Conservation (phyloP, 2,888 invertebrate genomes). For the Drosophila monieri region DNA sequence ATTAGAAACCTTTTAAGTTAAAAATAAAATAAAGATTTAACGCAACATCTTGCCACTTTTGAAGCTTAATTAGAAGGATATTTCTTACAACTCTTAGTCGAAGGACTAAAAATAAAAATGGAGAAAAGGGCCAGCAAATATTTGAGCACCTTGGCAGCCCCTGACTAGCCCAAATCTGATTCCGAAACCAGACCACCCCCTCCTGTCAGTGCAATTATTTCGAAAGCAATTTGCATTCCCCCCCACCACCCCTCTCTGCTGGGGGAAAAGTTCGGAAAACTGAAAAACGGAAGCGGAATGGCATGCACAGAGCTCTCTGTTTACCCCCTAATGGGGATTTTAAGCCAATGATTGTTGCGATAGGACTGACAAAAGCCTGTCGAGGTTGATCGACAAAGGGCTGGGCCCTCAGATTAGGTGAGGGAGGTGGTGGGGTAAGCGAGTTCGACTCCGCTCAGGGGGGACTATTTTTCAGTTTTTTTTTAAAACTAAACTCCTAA, state of each 20-base stretch:
- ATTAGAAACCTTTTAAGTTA: too few species aligned
- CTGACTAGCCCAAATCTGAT: constrained; percentile 14
- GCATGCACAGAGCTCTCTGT: constrained; percentile 17
- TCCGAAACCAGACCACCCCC: constrained; percentile 4
- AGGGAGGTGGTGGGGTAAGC: too few species aligned
- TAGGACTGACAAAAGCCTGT: constrained; percentile 10
- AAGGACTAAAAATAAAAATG: too few species aligned
- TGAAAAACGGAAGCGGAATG: constrained; percentile 6
- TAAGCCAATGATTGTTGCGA: constrained; percentile 15
- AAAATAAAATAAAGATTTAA: too few species aligned
- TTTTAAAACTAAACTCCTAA: too few species aligned
- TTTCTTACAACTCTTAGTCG: too few species aligned
- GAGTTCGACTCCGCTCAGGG: too few species aligned
- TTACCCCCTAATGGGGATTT: constrained; percentile 23
- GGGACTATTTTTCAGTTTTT: too few species aligned
- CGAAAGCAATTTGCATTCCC: constrained; percentile 40
- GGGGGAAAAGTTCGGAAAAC: constrained; percentile 9
- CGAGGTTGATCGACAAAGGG: constrained; percentile 13
- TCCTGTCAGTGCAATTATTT: constrained; percentile 34
- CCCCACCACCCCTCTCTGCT: neutral
- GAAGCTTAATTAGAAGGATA: too few species aligned
- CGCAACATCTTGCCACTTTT: too few species aligned
- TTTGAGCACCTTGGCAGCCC: constrained; percentile 25
- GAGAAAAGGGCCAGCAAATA: constrained; percentile 24
- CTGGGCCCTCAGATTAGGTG: neutral